Evolutionary conservation across 2,113 vertebrate species (phyloP), one percentile per base, ranked within the genome.

Genomic region (Calonectris borealis): DNA sequence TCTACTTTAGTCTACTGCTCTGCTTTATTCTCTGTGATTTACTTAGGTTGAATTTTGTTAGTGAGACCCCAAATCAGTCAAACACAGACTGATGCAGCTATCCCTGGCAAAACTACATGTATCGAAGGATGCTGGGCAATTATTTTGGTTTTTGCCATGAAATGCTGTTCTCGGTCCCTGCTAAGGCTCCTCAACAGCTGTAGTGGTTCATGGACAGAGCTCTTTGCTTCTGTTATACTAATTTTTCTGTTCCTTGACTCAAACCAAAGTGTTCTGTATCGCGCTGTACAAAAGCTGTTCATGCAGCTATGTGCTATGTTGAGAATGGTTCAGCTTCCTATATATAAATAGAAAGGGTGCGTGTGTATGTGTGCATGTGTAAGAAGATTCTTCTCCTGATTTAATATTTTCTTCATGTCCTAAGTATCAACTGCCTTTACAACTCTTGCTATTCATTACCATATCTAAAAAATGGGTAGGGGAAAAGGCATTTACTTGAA

Each of bases 291-390:
- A 20, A 51, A 75, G 34, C 60, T 46, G 52, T n/a, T 68, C 2
- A 0, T 11, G 48, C 25, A 42, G 52, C 6, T 7, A 5, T 0
- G 4, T 26, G 24, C 32, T 11, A 0, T 12, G 22, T 4, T 17
- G 42, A 17, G 80, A 31, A 22, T 15, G 61, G 49, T 29, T 71
- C 51, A 22, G 46, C n/a, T 65, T 19, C 65, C 17, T 3, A 0
- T 13, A 2, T 4, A 8, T 34, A 29, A 21, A 9, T 6, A 29
- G 66, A 58, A 48, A 16, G 32, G 27, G 2, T 21, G 10, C 8
- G 1, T 24, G 40, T 38, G 8, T 22, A 2, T 6, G 5, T 38
- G 3, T 21, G 10, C 9, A 26, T 3, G 16, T 8, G 27, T 11
- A 29, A 31, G 34, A 27, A 19, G 17, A 20, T 26, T 85, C 75